Conservation (phyloP, 2,888 invertebrate genomes). For the Aphodius sticticus region DNA sequence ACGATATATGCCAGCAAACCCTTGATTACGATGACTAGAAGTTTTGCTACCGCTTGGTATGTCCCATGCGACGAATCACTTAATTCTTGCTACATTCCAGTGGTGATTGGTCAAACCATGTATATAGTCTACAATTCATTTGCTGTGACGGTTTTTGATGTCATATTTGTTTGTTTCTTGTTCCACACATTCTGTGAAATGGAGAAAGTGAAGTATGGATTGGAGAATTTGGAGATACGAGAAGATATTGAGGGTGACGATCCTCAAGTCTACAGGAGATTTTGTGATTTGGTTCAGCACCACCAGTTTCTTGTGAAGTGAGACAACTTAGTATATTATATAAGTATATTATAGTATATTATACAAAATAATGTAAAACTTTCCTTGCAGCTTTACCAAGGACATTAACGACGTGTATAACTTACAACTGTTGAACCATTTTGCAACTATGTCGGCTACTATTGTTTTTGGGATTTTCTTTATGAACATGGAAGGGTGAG, state of each 20-base stretch:
- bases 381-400: slow-evolving; percentile 32
- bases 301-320: slow-evolving; percentile 35
- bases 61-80: slow-evolving; percentile 25
- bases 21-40: slow-evolving; percentile 22
- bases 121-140: slow-evolving; percentile 18
- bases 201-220: slow-evolving; percentile 33
- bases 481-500: slow-evolving; percentile 35
- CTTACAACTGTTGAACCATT: slow-evolving; percentile 33
- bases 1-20: slow-evolving; percentile 27
- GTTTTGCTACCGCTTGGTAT: slow-evolving; percentile 27
- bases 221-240: slow-evolving; percentile 28
- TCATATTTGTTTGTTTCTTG: slow-evolving; percentile 26
- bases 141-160: slow-evolving; percentile 23
- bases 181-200: slow-evolving; percentile 29
- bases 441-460: slow-evolving; percentile 31
- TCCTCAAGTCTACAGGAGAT: slow-evolving; percentile 16
- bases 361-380: neutral
- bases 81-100: slow-evolving; percentile 27
- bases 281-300: slow-evolving; percentile 31
- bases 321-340: neutral
- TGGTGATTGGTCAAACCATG: slow-evolving; percentile 18
- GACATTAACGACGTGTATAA: slow-evolving; percentile 32
- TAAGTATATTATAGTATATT: neutral
- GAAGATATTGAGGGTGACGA: slow-evolving; percentile 27
- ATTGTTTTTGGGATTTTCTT: slow-evolving; percentile 36